phyloP scores from a whole-genome alignment of 2,888 invertebrate species.

The Anaspis maculata region DNA sequence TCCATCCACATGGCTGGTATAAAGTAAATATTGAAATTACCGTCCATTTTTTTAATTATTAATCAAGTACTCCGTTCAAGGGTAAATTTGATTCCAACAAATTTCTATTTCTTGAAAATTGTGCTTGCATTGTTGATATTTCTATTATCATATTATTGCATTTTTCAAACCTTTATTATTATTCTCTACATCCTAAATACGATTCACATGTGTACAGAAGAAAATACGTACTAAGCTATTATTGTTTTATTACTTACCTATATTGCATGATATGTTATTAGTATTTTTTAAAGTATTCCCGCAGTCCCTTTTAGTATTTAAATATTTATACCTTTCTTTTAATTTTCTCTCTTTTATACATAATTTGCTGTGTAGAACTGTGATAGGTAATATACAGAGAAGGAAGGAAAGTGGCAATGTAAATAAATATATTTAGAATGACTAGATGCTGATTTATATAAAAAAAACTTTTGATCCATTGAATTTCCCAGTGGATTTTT shows the following conservation, averaged over 20 bases:
- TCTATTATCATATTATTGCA: too few species aligned
- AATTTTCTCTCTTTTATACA: conserved; percentile 9
- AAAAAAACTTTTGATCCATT: too few species aligned
- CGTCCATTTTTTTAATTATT: too few species aligned
- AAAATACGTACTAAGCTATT: conserved; percentile 9
- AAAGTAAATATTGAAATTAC: too few species aligned
- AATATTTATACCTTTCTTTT: conserved; percentile 5
- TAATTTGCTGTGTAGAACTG: conserved; percentile 36
- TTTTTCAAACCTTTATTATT: too few species aligned
- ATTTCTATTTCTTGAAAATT: conserved; percentile 22
- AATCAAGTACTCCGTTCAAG: conserved; percentile 18
- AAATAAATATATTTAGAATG: too few species aligned
- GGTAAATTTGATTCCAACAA: conserved; percentile 24
- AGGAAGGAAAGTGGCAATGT: conserved; percentile 10
- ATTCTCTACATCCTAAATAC: too few species aligned
- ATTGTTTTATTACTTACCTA: conserved; percentile 6
- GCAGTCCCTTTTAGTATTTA: conserved; percentile 9
- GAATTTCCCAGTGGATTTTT: too few species aligned
- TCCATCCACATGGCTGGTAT: too few species aligned
- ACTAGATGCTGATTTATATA: too few species aligned
- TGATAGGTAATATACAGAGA: conserved; percentile 27
- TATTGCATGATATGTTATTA: conserved; percentile 13
- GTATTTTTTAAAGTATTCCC: conserved; percentile 13
- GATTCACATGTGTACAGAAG: conserved; percentile 4
- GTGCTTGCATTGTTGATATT: too few species aligned